phyloP scores from a whole-genome alignment of 2,888 invertebrate species.

The Koerneria pararmatus region DNA sequence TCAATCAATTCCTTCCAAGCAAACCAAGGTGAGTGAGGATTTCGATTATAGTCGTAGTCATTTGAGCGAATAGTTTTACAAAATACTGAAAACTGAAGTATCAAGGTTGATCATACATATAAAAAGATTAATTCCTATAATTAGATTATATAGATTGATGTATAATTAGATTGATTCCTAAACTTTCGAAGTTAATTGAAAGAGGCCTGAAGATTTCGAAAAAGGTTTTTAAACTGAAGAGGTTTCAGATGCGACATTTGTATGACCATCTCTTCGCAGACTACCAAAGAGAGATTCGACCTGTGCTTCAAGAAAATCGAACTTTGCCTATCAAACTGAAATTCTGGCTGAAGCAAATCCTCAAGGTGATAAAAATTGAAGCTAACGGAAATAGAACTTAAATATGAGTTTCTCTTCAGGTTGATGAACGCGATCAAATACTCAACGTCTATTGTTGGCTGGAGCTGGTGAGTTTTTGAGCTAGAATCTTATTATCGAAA shows the following conservation, averaged over 20 bases:
- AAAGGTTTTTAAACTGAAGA: no score
- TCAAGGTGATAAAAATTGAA: slow-evolving; percentile 56
- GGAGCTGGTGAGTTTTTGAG: slow-evolving; percentile 39
- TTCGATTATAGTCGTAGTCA: no score
- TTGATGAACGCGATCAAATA: slow-evolving; percentile 53
- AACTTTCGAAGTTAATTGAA: no score
- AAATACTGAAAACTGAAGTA: no score
- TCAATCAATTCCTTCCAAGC: slow-evolving; percentile 22
- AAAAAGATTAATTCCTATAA: no score
- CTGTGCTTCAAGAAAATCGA: slow-evolving; percentile 48
- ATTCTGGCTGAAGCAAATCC: slow-evolving; percentile 58
- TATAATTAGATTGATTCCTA: no score
- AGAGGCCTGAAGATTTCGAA: no score
- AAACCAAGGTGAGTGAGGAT: no score
- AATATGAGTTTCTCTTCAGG: slow-evolving; percentile 13
- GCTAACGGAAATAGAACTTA: slow-evolving; percentile 27
- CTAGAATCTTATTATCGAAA: background rate
- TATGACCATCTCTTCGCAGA: slow-evolving; percentile 46
- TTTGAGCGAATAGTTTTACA: no score
- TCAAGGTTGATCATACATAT: no score
- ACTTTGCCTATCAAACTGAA: slow-evolving; percentile 46
- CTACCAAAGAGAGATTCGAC: slow-evolving; percentile 49
- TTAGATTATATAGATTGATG: no score
- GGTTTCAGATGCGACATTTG: slow-evolving; percentile 40
- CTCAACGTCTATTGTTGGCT: slow-evolving; percentile 54